Conservation (phyloP, 1,140 invertebrate species). For the Chionoecetes opilio region DNA sequence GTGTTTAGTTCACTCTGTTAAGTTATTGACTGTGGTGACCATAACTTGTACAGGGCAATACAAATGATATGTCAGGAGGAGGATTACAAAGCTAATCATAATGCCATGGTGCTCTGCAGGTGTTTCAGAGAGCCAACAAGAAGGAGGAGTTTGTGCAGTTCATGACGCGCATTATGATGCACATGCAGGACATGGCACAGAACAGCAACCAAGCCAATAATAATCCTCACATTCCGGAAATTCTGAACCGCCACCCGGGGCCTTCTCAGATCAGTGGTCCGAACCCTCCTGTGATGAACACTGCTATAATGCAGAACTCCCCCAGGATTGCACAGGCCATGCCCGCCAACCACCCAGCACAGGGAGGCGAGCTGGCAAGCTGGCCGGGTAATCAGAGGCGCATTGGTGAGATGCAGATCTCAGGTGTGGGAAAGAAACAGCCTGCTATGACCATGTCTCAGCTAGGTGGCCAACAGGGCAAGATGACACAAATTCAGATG, state of each 20-base stretch:
- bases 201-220: conserved; percentile 62
- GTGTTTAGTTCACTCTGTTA: background rate
- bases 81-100: background rate
- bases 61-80: background rate
- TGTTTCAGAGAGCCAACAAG: conserved; percentile 69
- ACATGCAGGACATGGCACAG: conserved; percentile 58
- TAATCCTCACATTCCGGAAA: conserved; percentile 72
- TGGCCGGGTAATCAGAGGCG: conserved; percentile 70
- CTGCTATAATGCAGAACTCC: conserved; percentile 49
- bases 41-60: background rate
- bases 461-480: conserved; percentile 67
- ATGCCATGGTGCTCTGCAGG: conserved; percentile 65
- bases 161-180: conserved; percentile 64
- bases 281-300: conserved; percentile 56
- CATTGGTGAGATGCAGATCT: conserved; percentile 70
- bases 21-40: background rate
- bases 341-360: conserved; percentile 74
- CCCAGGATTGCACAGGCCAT: conserved; percentile 76
- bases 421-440: conserved; percentile 70
- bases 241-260: conserved; percentile 67
- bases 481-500: conserved; percentile 76
- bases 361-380: conserved; percentile 63
- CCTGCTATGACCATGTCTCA: conserved; percentile 64
- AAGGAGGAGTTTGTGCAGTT: conserved; percentile 70
- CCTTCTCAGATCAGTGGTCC: conserved; percentile 52